Evolutionary conservation across 2,888 invertebrate species (phyloP).

Genomic region (Pandemis cinnamomeana): DNA sequence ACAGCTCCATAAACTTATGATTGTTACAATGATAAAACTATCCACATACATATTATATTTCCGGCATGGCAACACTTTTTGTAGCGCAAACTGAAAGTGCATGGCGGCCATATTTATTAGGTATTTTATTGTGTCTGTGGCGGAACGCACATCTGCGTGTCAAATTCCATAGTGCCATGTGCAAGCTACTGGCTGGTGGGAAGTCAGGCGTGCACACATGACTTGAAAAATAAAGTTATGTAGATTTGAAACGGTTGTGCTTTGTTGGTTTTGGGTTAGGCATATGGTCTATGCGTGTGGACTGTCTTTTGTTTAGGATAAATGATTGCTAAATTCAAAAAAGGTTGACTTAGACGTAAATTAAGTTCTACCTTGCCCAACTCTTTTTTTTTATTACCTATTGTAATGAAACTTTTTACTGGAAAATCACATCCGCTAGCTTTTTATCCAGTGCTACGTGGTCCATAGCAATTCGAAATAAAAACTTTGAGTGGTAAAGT

Average conservation of each 20-base stretch:
- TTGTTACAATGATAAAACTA: slow-evolving; percentile 10
- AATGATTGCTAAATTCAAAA: neutral
- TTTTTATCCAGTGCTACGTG: neutral
- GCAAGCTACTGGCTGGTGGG: slow-evolving; percentile 76
- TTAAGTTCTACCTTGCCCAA: no score
- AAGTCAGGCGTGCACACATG: slow-evolving; percentile 76
- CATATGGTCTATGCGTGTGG: slow-evolving; percentile 30
- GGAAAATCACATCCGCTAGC: neutral
- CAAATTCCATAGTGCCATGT: slow-evolving; percentile 82
- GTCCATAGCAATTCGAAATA: neutral
- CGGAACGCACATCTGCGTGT: slow-evolving; percentile 83
- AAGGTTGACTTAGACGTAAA: neutral
- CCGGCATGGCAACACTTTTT: slow-evolving; percentile 37
- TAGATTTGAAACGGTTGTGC: slow-evolving; percentile 54
- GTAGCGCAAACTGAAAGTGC: slow-evolving; percentile 49
- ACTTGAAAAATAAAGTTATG: slow-evolving; percentile 60
- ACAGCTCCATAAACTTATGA: slow-evolving; percentile 20
- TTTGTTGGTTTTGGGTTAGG: slow-evolving; percentile 42
- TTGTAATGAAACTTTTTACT: neutral
- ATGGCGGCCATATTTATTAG: slow-evolving; percentile 69
- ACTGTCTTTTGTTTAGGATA: slow-evolving; percentile 21
- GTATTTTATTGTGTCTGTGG: slow-evolving; percentile 74
- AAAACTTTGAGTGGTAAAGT: slow-evolving; percentile 1
- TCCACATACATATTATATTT: slow-evolving; percentile 14
- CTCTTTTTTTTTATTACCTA: neutral